phyloP scores from a whole-genome alignment of 1,140 invertebrate species.

The Prorops nasuta region DNA sequence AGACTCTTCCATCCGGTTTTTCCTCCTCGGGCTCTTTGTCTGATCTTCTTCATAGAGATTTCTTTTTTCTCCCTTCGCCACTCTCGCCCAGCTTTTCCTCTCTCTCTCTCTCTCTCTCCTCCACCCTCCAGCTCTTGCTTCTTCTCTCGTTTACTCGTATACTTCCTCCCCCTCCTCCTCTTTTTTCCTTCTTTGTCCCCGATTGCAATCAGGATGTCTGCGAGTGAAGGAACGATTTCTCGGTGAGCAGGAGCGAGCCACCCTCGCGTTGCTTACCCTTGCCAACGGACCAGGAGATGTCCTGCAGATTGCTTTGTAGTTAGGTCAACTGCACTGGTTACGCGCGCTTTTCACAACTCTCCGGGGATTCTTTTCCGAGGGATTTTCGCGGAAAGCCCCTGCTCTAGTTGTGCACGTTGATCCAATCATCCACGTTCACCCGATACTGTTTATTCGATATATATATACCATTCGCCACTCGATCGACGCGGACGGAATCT shows the following conservation, averaged over 20 bases:
- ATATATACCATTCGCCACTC: too few species aligned
- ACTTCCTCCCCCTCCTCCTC: slow-evolving; percentile 11
- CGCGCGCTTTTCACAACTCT: too few species aligned
- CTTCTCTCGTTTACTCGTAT: too few species aligned
- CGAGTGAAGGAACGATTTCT: slow-evolving; percentile 22
- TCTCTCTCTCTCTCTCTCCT: background rate
- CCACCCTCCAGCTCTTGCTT: slow-evolving; percentile 5
- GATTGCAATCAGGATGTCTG: slow-evolving; percentile 26
- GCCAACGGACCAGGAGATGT: background rate
- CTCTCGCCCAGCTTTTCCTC: slow-evolving; percentile 2
- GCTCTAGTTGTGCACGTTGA: too few species aligned
- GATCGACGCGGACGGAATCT: too few species aligned
- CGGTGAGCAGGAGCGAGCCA: slow-evolving; percentile 9
- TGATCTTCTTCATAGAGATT: slow-evolving; percentile 22
- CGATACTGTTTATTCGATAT: too few species aligned
- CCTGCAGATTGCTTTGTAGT: background rate
- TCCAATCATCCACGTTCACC: too few species aligned
- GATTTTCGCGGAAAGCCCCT: too few species aligned
- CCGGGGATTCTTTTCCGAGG: too few species aligned
- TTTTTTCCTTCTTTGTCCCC: too few species aligned
- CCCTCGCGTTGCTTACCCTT: background rate
- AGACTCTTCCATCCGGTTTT: too few species aligned
- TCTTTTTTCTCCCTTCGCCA: slow-evolving; percentile 17
- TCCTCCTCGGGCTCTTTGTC: too few species aligned
- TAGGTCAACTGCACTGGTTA: background rate